These are phyloP conservation scores for Notodonta ziczac DNA, from an alignment of 2,888 invertebrate species.

Conservation along the genomic window DNA sequence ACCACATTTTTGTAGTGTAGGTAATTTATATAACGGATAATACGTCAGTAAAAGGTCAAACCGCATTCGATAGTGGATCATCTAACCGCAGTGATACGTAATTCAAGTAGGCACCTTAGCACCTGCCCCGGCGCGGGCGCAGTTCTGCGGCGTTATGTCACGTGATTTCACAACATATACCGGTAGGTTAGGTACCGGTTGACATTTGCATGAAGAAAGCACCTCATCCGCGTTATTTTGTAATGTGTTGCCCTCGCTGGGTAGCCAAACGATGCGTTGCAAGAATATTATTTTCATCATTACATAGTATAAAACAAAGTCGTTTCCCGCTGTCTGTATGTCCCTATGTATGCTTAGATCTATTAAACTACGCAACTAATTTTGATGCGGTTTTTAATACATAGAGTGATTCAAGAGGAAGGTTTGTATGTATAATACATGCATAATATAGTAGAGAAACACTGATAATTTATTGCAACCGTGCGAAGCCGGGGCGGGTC, in stretches of 20 bases:
- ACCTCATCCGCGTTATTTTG: conserved; percentile 49
- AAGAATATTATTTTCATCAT: neutral
- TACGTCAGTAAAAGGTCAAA: neutral
- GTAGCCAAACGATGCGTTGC: conserved; percentile 5
- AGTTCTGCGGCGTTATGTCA: conserved; percentile 44
- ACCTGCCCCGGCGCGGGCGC: neutral
- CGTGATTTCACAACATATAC: conserved; percentile 56
- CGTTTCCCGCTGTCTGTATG: no score
- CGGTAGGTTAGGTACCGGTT: conserved; percentile 52
- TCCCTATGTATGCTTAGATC: no score
- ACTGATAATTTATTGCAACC: no score
- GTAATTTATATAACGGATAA: no score
- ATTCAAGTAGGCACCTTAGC: conserved; percentile 11
- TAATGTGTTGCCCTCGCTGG: conserved; percentile 30
- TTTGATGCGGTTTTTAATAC: no score
- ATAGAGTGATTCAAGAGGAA: no score
- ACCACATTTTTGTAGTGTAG: neutral
- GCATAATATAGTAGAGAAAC: no score
- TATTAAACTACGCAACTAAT: no score
- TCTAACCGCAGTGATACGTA: conserved; percentile 12
- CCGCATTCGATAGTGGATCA: neutral
- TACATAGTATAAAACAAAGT: no score
- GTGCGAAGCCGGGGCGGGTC: no score
- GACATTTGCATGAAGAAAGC: conserved; percentile 65
- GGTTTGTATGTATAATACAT: no score